Evolutionary conservation across 1,140 invertebrate genomes (phyloP).

Genomic region (Ctenoplectra terminalis): DNA sequence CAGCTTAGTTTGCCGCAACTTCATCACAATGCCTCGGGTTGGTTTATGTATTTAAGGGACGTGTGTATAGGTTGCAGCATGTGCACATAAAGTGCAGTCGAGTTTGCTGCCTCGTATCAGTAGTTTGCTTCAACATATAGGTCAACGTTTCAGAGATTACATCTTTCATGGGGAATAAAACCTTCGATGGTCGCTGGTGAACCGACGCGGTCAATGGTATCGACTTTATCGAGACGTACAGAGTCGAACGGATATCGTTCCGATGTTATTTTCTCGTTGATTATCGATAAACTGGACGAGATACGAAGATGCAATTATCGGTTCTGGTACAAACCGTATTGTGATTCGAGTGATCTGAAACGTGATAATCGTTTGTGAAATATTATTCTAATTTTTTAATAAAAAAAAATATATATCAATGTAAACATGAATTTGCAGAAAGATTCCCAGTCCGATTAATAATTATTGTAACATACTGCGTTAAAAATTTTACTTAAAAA

Average conservation of each 20-base stretch:
- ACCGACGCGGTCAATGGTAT: slow-evolving; percentile 41
- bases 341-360: background rate
- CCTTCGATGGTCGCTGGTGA: background rate
- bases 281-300: slow-evolving; percentile 24
- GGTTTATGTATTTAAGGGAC: slow-evolving; percentile 38
- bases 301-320: slow-evolving; percentile 19
- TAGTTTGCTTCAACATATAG: slow-evolving; percentile 33
- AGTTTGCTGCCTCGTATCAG: slow-evolving; percentile 9
- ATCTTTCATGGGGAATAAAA: slow-evolving; percentile 46
- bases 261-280: background rate
- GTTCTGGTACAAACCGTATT: background rate
- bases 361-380: background rate
- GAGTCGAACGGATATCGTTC: slow-evolving; percentile 3
- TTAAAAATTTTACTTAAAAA: too few relatives aligned
- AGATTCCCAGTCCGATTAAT: too few relatives aligned
- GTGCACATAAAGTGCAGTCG: background rate
- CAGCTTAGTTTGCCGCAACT: slow-evolving; percentile 29
- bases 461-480: too few relatives aligned
- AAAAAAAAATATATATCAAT: too few relatives aligned
- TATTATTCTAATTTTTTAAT: too few relatives aligned
- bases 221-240: slow-evolving; percentile 49
- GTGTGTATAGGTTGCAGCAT: background rate
- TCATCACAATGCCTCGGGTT: slow-evolving; percentile 11
- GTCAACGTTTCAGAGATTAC: slow-evolving; percentile 50
- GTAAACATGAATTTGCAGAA: too few relatives aligned